Conservation (phyloP, 2,888 invertebrate species). For the Drosophila conformis region DNA sequence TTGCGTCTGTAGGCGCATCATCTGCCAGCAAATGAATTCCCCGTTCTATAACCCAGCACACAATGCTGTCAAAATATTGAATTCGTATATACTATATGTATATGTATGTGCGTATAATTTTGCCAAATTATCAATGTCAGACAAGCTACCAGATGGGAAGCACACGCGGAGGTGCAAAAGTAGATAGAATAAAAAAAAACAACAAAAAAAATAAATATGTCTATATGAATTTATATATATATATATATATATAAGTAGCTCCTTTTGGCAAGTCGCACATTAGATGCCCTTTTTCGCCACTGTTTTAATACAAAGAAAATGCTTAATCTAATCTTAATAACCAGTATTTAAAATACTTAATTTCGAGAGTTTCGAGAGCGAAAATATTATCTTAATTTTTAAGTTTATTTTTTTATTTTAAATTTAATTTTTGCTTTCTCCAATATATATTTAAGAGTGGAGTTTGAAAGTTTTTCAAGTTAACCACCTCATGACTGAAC, state of each 20-base stretch:
- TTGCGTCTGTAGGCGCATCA: conserved; percentile 38
- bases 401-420: background rate
- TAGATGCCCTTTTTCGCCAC: conserved; percentile 23
- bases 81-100: conserved; percentile 27
- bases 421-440: background rate
- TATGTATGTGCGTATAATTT: conserved; percentile 19
- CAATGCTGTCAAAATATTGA: conserved; percentile 78
- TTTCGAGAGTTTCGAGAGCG: background rate
- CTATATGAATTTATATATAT: background rate
- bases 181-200: background rate
- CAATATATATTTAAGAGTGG: background rate
- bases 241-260: background rate
- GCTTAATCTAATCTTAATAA: background rate
- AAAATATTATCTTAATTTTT: background rate
- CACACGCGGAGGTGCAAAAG: conserved; percentile 1
- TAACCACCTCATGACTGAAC: no score
- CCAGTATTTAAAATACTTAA: background rate
- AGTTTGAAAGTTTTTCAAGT: background rate
- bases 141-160: conserved; percentile 39
- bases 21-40: conserved; percentile 68
- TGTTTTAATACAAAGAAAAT: background rate
- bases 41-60: conserved; percentile 72
- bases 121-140: conserved; percentile 73
- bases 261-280: background rate
- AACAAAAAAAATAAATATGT: background rate